Evolutionary conservation across 2,797 vertebrate species (phyloP), one percentile per base, ranked within the genome.

Genomic region (Podarcis siculus): DNA sequence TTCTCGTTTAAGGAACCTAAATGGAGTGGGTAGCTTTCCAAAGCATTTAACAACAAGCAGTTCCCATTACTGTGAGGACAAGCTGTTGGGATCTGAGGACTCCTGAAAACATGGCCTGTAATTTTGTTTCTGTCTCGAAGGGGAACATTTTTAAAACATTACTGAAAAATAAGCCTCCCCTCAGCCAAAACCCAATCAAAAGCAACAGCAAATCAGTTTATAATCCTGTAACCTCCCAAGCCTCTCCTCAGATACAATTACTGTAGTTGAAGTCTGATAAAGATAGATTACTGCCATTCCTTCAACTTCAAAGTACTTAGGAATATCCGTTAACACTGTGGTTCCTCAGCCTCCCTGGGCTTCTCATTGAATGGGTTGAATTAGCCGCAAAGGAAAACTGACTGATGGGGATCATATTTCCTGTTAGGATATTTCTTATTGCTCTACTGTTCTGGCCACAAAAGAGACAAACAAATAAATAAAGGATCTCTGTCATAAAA

Each of bases 241-340:
- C 23, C 85, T 58, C 32, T 27, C 67, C 76, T 92, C 61, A 91
- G 92, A 89, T 45, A 80, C 58, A 90, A 79, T 85, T 85, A 85
- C 78, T 91, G 80, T 80, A 93, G 87, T 72, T 80, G 32, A 78
- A 86, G 42, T 81, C 80, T 94, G 86, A 95, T 94, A 91, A 94
- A 95, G 89, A 94, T 73, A 95, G 92, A 95, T 94, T 85, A 89
- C 85, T 8, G 4, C 13, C 66, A 73, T 93, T 88, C 61, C 17
- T 73, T 90, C 66, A 87, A 78, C n/a, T 93, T 93, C 72, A 73
- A 64, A 37, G 64, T 86, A 73, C 27, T 89, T 89, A 86, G 30
- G 25, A 78, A 35, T 87, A 89, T 27, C 25, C 93, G 72, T 42
- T 92, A 90, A 81, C 49, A 89, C 58, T 84, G n/a, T 72, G 23